Conservation (phyloP, 2,113 vertebrate genomes). For the Chiloscyllium plagiosum region DNA sequence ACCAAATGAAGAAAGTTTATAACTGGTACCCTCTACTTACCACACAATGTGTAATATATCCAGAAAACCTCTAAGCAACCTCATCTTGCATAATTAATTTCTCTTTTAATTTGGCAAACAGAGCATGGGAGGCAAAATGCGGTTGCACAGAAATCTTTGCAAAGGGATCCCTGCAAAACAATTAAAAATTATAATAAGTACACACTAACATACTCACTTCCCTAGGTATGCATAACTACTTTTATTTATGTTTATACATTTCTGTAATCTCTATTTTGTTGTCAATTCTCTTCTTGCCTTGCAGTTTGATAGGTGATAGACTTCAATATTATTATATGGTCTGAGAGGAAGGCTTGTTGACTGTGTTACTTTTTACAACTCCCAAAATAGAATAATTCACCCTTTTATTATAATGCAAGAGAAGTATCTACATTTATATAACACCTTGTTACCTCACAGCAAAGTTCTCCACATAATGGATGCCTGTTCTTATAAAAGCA, state of each 20-base stretch:
- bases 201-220: background rate
- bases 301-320: background rate
- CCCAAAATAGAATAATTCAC: background rate
- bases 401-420: background rate
- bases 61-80: too few relatives aligned
- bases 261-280: background rate
- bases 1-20: background rate
- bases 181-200: background rate
- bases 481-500: background rate
- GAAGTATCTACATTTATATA: background rate
- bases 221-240: background rate
- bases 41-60: background rate
- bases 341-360: background rate
- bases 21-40: background rate
- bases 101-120: constrained; percentile 59
- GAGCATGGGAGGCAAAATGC: constrained; percentile 20
- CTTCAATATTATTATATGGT: background rate
- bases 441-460: background rate
- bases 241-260: background rate
- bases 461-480: background rate
- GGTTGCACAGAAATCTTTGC: background rate
- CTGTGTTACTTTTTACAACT: background rate
- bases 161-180: constrained; percentile 39
- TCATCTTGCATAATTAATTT: constrained; percentile 47
- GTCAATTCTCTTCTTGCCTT: background rate